These are phyloP conservation scores for Kobus ellipsiprymnus DNA, from an alignment of 2,113 vertebrate genomes.

Conservation along the genomic window DNA sequence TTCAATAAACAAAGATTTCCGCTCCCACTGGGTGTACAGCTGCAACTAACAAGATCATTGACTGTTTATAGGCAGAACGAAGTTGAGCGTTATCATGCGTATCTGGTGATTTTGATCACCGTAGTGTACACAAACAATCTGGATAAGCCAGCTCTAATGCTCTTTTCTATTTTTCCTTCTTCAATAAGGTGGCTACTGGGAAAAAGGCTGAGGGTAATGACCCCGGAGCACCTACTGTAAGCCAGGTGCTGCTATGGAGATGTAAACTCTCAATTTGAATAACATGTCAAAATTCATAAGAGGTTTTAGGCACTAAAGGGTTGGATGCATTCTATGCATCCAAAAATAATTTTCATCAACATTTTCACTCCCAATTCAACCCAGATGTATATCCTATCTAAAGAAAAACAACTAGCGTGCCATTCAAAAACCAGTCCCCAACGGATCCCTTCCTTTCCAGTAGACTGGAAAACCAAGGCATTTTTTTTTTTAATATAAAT, in stretches of 20 bases:
- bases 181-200: neutral
- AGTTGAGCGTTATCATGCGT: neutral
- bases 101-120: constrained; percentile 27
- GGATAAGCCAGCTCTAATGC: neutral
- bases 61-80: constrained; percentile 45
- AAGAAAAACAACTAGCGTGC: neutral
- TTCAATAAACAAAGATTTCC: constrained; percentile 54
- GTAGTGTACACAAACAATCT: constrained; percentile 22
- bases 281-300: neutral
- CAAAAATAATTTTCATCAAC: neutral
- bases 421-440: neutral
- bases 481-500: neutral
- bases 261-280: neutral
- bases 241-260: neutral
- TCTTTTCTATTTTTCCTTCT: neutral
- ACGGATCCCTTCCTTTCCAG: neutral
- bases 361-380: neutral
- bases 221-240: neutral
- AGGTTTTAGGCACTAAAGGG: neutral
- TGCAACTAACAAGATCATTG: constrained; percentile 29
- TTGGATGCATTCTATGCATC: neutral
- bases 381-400: neutral
- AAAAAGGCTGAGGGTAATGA: neutral
- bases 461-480: neutral
- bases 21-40: neutral